Base-by-base conservation (phyloP, 2,113 vertebrate species). In the Phrynosoma platyrhinos region DNA sequence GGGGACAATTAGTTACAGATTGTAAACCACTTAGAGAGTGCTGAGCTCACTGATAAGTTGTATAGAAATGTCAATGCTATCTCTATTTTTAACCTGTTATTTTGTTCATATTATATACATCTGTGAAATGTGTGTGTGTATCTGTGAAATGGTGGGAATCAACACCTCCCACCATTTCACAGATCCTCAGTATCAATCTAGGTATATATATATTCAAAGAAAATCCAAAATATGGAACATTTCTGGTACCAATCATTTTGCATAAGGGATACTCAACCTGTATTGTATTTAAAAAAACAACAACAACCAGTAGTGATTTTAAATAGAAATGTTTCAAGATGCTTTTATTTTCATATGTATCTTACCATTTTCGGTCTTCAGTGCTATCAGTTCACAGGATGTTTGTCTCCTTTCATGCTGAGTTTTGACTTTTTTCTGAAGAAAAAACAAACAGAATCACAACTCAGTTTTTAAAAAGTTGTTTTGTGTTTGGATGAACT, bases 331-430 rank as follows among this genome's bases (percentile, higher is more conserved):
- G 25, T 55, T 13, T 79, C 42, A 74, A 18, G 53, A 13, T 72
- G 40, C 9, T 58, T 32, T 47, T 36, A 36, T 36, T 36, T 36
- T 40, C n/a, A 53, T 81, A 30, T 13, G 16, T 25, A 52, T 84
- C 96, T 97, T 88, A 97, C 97, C 95, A 0, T 95, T 90, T 66
- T 95, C 91, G 81, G 71, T 86, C 83, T 87, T 94, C 89, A 96
- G 58, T 72, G 90, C 83, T 0, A 84, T 88, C 79, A 96, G 89
- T 89, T 97, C 97, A 89, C 92, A 94, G 55, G 91, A 84, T 64
- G 86, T 85, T 0, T 55, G 30, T 71, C 79, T 80, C 12, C 23
- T 81, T 40, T 72, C 87, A 84, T 93, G 91, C 82, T 96, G 93
- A 88, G 79, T 52, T 90, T 94, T 95, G 47, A 25, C 91, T 88